Conservation (phyloP, 2,888 invertebrate genomes). For the Ditula angustiorana region DNA sequence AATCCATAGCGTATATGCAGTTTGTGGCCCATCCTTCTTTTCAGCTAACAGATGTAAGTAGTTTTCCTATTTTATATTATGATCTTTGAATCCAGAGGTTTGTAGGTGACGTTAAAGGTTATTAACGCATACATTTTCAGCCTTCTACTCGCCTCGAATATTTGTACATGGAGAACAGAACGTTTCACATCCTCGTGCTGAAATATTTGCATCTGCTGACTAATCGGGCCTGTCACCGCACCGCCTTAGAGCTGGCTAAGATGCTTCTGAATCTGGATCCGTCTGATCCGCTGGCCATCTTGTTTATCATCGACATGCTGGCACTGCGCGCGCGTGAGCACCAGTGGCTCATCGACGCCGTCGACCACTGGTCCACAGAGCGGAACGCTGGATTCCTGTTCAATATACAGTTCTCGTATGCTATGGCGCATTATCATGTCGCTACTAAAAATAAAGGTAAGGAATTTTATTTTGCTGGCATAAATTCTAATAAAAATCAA, state of each 20-base stretch:
- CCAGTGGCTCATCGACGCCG: slow-evolving; percentile 85
- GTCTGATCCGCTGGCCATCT: slow-evolving; percentile 90
- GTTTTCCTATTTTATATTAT: no score
- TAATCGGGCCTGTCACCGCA: slow-evolving; percentile 92
- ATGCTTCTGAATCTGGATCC: slow-evolving; percentile 91
- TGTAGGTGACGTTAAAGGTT: no score
- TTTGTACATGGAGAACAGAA: slow-evolving; percentile 62
- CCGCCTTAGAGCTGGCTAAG: slow-evolving; percentile 94
- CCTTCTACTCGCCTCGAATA: slow-evolving; percentile 61
- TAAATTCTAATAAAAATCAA: neutral
- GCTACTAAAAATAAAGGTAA: slow-evolving; percentile 54
- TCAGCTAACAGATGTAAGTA: slow-evolving; percentile 60
- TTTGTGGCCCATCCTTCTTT: slow-evolving; percentile 59
- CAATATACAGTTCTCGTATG: slow-evolving; percentile 65
- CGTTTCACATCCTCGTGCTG: slow-evolving; percentile 88
- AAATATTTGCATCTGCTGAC: slow-evolving; percentile 91
- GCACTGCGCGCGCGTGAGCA: slow-evolving; percentile 91
- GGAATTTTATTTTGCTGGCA: slow-evolving; percentile 4
- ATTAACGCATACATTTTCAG: no score
- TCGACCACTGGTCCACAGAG: slow-evolving; percentile 52
- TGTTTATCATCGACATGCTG: slow-evolving; percentile 92
- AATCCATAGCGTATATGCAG: slow-evolving; percentile 59
- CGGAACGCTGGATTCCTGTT: slow-evolving; percentile 56
- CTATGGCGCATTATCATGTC: slow-evolving; percentile 64
- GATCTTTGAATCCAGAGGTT: no score